Base-by-base conservation (phyloP, 1,140 invertebrate genomes). In the Armadillidium nasatum region DNA sequence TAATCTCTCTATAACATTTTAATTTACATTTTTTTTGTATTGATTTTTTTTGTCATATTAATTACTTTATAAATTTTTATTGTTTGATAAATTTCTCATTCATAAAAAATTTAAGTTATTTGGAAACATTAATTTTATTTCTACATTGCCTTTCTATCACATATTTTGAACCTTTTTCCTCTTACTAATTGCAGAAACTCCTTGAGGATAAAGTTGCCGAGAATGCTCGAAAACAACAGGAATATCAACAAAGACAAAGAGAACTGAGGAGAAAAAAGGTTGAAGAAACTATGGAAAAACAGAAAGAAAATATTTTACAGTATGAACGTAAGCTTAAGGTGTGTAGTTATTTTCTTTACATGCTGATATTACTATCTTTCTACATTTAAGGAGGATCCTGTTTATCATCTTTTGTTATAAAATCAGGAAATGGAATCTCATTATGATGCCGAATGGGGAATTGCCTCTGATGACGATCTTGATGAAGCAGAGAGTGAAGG, bases 351-450 rank as follows among this genome's bases (percentile, higher is more conserved):
- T 60, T 2, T 10, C 50, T 7, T 60, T 60, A 60, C 50, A 60
- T 60, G 19, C 19, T 60, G 1, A 3, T 60, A 60, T 60, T 60
- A 60, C 19, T 60, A 60, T 33, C 6, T 33, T 6, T 33, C 33
- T 33, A 33, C 33, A 6, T 33, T 33, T 33, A 33, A 33, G 33
- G 33, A 33, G 6, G 33, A 33, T 33, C 33, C 33, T 33, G 33
- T 33, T 33, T 1, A 33, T 33, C 1, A 33, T 33, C 6, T 33
- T 33, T 33, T 33, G 1, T 6, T 33, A 1, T 33, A 33, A 33
- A 33, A 13, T 19, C 50, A 60, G 50, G 50, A 60, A 60, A 60
- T 60, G 50, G 50, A 60, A 60, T 60, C 50, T 60, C 11, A 60
- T 2, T 60, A 15, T 60, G 50, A 1, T 19, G 19, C 11, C 3